These are phyloP conservation scores for Rhipidura dahli DNA, from an alignment of 2,113 vertebrate genomes.

Conservation along the genomic window DNA sequence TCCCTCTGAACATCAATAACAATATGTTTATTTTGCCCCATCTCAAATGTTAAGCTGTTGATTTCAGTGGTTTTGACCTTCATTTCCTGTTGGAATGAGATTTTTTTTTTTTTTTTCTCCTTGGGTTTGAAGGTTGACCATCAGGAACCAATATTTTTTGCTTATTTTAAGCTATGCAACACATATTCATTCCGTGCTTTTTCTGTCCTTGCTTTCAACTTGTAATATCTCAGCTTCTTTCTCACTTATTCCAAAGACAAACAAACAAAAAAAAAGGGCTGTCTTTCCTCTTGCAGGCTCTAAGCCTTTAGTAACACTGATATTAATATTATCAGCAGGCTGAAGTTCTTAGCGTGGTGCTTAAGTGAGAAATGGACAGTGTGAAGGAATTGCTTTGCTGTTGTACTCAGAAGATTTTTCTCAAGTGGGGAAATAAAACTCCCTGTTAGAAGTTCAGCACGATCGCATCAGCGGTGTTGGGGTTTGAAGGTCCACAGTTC, in stretches of 20 bases:
- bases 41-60: neutral
- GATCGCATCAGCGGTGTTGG: rapidly evolving
- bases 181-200: neutral
- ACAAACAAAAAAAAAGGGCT: neutral
- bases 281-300: neutral
- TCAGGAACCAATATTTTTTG: neutral
- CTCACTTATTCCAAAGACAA: neutral
- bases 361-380: neutral
- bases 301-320: neutral
- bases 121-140: neutral
- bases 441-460: neutral
- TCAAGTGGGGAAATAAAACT: neutral
- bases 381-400: neutral
- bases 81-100: neutral
- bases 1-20: neutral
- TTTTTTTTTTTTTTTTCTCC: neutral
- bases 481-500: neutral
- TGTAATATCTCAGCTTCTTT: neutral
- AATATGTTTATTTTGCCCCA: neutral
- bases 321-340: neutral
- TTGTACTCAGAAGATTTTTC: neutral
- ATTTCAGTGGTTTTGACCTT: neutral
- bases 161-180: neutral
- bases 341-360: neutral
- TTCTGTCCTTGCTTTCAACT: neutral